These are phyloP conservation scores for human (Homo sapiens) DNA, from an alignment of 2,113 vertebrate genomes.

Conservation along the genomic window DNA sequence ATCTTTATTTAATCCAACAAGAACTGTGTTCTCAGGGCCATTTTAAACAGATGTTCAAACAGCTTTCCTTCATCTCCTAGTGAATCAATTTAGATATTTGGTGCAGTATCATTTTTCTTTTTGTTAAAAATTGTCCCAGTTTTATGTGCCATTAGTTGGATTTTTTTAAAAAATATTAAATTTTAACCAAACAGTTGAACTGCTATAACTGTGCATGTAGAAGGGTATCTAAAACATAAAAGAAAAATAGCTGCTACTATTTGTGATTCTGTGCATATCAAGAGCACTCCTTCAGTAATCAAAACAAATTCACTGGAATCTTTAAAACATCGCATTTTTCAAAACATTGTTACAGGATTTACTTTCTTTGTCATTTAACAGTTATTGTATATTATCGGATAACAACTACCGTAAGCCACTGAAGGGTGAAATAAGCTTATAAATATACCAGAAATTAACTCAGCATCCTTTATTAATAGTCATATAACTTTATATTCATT, in stretches of 20 bases:
- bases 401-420: neutral
- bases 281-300: neutral
- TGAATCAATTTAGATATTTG: conserved; percentile 60
- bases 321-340: neutral
- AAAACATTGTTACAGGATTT: neutral
- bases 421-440: neutral
- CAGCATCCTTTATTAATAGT: neutral
- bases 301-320: neutral
- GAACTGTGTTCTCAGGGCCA: conserved; percentile 53
- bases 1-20: conserved; percentile 70
- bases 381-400: neutral
- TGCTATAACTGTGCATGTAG: neutral
- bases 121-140: conserved; percentile 19
- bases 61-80: conserved; percentile 50
- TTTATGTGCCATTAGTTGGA: neutral
- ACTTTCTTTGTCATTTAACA: neutral
- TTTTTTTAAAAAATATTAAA: neutral
- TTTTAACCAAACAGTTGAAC: neutral
- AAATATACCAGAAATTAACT: neutral
- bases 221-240: neutral
- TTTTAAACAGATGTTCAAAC: conserved; percentile 75
- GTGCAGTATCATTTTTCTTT: neutral
- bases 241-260: neutral
- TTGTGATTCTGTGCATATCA: neutral
- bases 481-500: neutral